Percentiles rank a stretch among this genome's conserved stretches.
Conservation (phyloP, 1,140 invertebrate genomes). For the Drosophila funebris region DNA sequence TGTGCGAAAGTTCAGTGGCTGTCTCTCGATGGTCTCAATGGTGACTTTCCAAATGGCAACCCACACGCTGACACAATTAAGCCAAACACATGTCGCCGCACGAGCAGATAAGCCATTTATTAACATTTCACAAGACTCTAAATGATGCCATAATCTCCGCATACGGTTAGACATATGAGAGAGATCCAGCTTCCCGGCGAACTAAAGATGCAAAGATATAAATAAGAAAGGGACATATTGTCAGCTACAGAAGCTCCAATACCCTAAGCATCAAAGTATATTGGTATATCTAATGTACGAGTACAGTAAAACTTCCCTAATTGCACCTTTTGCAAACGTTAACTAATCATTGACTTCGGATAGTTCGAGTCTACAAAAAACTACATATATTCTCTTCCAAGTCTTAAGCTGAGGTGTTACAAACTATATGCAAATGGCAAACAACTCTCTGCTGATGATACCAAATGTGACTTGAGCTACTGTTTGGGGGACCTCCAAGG, state of each 20-base stretch:
- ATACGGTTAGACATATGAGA: conserved; percentile 75
- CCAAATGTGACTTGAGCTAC: conserved; percentile 34
- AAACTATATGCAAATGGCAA: not conserved
- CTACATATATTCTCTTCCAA: no score
- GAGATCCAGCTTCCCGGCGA: conserved; percentile 31
- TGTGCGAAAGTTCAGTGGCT: conserved; percentile 72
- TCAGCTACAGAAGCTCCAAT: conserved; percentile 17
- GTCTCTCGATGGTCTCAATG: conserved; percentile 4
- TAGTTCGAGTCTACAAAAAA: not conserved
- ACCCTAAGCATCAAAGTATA: conserved; percentile 25
- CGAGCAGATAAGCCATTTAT: conserved; percentile 78
- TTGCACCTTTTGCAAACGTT: no score
- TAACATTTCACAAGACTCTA: conserved; percentile 78
- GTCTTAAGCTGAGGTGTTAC: no score
- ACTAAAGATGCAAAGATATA: conserved; percentile 67
- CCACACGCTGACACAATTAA: conserved; percentile 82
- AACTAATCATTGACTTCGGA: not conserved
- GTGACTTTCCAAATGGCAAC: conserved; percentile 69
- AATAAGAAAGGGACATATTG: conserved; percentile 34
- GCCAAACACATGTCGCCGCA: conserved; percentile 75
- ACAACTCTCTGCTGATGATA: not conserved
- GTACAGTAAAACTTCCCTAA: not conserved
- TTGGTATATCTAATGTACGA: not conserved
- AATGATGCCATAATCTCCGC: conserved; percentile 82
- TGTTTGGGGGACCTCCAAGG: conserved; percentile 69